Conservation (phyloP, 2,797 vertebrate genomes). For the Micrastur ruficollis region DNA sequence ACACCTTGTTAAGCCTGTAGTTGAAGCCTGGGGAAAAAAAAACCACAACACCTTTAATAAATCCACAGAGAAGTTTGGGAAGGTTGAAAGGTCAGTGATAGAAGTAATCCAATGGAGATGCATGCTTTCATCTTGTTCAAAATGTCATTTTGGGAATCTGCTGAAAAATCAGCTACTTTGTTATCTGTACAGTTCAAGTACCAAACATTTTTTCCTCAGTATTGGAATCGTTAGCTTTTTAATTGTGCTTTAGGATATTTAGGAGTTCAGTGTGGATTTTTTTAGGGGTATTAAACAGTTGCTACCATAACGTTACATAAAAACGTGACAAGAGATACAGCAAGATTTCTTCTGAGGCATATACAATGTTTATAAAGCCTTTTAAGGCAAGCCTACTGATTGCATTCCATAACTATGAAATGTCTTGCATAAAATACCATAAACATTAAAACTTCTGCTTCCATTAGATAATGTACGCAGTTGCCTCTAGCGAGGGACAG, state of each 20-base stretch:
- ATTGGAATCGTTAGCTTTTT: background rate
- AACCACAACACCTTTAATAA: background rate
- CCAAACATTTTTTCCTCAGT: background rate
- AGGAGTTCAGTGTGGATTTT: background rate
- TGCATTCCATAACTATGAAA: background rate
- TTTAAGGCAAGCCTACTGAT: background rate
- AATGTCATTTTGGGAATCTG: background rate
- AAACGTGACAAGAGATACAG: background rate
- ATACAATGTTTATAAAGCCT: background rate
- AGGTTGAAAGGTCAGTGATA: background rate
- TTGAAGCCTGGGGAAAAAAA: background rate
- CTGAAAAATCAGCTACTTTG: background rate
- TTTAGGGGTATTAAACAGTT: background rate
- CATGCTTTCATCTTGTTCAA: background rate
- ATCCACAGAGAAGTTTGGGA: background rate
- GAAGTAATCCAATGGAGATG: background rate
- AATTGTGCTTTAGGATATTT: background rate
- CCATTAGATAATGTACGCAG: background rate
- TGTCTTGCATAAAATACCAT: background rate
- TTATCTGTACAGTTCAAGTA: background rate
- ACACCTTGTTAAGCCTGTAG: background rate
- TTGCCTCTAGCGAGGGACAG: background rate
- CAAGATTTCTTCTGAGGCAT: background rate
- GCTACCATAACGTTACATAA: background rate
- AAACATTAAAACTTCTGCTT: background rate